phyloP scores from a whole-genome alignment of 2,888 invertebrate genomes.

The Megamerina dolium region DNA sequence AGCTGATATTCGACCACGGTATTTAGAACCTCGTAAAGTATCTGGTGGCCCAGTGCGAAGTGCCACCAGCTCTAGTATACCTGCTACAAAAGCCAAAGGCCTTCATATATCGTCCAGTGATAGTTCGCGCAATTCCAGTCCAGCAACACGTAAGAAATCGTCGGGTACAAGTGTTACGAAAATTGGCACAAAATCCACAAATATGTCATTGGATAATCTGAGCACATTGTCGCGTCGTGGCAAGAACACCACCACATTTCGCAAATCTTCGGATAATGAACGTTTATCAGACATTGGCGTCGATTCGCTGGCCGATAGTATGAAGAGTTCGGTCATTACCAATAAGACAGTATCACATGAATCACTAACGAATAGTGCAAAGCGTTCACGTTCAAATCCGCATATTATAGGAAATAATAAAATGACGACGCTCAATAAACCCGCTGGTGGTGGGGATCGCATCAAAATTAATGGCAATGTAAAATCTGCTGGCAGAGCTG shows the following conservation, averaged over 20 bases:
- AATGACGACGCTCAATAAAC: conserved; percentile 8
- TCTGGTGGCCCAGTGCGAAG: conserved; percentile 37
- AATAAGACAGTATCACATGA: conserved; percentile 49
- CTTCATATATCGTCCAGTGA: conserved; percentile 48
- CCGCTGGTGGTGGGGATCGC: not conserved
- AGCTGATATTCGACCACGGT: conserved; percentile 54
- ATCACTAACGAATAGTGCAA: conserved; percentile 34
- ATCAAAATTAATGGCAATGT: conserved; percentile 10
- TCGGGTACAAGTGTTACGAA: conserved; percentile 20
- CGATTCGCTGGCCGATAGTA: conserved; percentile 47
- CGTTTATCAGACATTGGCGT: conserved; percentile 38
- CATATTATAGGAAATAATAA: conserved; percentile 30
- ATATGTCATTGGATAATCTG: conserved; percentile 47
- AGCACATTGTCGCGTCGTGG: conserved; percentile 38
- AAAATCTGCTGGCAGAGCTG: conserved; percentile 17
- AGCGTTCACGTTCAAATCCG: conserved; percentile 39
- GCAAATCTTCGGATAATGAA: conserved; percentile 20
- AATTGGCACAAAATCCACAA: conserved; percentile 42
- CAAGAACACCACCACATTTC: conserved; percentile 19
- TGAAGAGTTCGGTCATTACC: conserved; percentile 47
- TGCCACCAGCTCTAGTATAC: conserved; percentile 44
- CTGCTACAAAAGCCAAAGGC: conserved; percentile 32
- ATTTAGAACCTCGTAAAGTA: conserved; percentile 55
- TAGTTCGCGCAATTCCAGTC: conserved; percentile 44
- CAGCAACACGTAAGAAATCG: conserved; percentile 33